Evolutionary conservation across 2,113 vertebrate species (phyloP), one percentile per base, ranked within the genome.

Genomic region (Lichenostomus cassidix): DNA sequence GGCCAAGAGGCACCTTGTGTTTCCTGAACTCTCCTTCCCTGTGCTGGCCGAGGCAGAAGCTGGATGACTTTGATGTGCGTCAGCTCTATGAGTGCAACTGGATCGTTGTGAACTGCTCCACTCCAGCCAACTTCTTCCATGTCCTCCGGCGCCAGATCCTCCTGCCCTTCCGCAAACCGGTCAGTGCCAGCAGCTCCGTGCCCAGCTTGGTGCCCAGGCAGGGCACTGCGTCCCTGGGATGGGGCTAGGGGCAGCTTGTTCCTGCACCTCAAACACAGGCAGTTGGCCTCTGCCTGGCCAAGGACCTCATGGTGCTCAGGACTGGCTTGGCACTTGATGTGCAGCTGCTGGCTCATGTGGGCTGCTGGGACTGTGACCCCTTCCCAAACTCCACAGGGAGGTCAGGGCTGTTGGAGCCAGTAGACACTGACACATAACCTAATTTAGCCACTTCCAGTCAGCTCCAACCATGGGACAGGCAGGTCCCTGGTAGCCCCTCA

Each of bases 31-130:
- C 12, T 44, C 33, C 11, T 39, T 2, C 7, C 5, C 42, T 0
- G 2, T 3, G 8, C 67, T 90, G 47, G 18, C 78, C 7, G 31
- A 63, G 79, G 11, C 92, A 99, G 99, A 98, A 98, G 95, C 94
- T 98, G 1, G 97, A 98, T 3, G 98, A 99, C 91, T 99, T 99
- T 3, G 98, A 98, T 0, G 97, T 99, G 76, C 98, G 96, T 75
- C 99, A 99, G 96, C 98, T 99, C 17, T 98, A 99, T 0, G 99
- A 99, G 80, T 99, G 99, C 88, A 99, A 99, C 97, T 99, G 99
- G 99, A 99, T 99, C 2, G 98, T 99, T 0, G 99, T 99, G 55
- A 99, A 99, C 98, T 99, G 99, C 97, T 99, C 99, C 35, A 98
- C 98, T 23, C 99, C 99, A 2, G 98, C 98, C 65, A 99, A 99